Conservation (phyloP, 2,888 invertebrate species). For the Macropis europaea region DNA sequence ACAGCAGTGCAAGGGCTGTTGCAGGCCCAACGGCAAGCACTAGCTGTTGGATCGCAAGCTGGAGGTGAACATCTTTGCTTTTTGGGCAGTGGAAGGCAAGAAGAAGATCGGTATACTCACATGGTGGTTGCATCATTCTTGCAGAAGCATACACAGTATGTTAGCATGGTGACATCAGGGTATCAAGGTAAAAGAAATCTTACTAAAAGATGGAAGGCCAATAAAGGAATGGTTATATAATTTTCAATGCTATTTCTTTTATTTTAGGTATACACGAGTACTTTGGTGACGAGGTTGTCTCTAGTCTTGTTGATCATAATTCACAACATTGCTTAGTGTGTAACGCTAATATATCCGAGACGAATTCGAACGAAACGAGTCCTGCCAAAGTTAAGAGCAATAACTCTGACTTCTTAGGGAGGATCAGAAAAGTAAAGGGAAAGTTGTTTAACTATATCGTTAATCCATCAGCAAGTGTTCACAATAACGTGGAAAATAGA, state of each 20-base stretch:
- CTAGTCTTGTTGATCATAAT: slow-evolving; percentile 93
- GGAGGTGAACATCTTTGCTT: slow-evolving; percentile 95
- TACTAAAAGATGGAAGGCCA: neutral
- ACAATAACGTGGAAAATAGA: slow-evolving; percentile 87
- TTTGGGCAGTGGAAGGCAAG: slow-evolving; percentile 95
- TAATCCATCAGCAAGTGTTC: slow-evolving; percentile 86
- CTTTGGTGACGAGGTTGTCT: slow-evolving; percentile 89
- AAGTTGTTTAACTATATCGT: slow-evolving; percentile 96
- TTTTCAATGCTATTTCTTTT: neutral
- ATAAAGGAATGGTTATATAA: neutral
- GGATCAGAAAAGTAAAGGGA: slow-evolving; percentile 94
- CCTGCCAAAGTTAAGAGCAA: slow-evolving; percentile 74
- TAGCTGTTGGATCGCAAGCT: slow-evolving; percentile 92
- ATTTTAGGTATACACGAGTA: slow-evolving; percentile 88
- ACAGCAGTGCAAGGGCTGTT: slow-evolving; percentile 96
- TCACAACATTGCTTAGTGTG: slow-evolving; percentile 91
- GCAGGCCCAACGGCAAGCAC: slow-evolving; percentile 92
- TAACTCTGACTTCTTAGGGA: slow-evolving; percentile 87
- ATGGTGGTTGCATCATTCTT: slow-evolving; percentile 99
- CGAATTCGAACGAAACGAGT: slow-evolving; percentile 76
- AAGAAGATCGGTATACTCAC: slow-evolving; percentile 97
- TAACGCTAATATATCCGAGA: slow-evolving; percentile 81
- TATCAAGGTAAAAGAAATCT: slow-evolving; percentile 82
- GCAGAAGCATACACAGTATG: slow-evolving; percentile 95
- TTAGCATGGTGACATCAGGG: slow-evolving; percentile 95